Percentiles rank a stretch among this genome's conserved stretches.
Conservation (phyloP, 2,888 invertebrate genomes). For the Horisme vitalbata region DNA sequence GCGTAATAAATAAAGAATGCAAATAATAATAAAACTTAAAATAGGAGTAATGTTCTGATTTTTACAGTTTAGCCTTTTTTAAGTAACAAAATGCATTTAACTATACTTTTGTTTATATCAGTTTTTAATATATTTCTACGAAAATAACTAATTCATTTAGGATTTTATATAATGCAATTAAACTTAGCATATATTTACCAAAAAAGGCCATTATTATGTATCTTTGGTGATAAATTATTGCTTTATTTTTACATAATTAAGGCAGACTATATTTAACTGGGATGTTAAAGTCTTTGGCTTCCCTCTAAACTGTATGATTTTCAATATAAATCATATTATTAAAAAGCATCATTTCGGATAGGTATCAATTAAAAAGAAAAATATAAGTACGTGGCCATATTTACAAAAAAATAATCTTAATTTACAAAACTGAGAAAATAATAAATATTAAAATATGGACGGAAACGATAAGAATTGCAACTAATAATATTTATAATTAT, state of each 20-base stretch:
- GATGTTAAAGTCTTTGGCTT: conserved; percentile 74
- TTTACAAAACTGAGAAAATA: conserved; percentile 48
- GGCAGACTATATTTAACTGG: conserved; percentile 38
- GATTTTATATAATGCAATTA: conserved; percentile 1
- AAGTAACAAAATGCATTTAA: too few species aligned
- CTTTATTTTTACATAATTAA: conserved; percentile 48
- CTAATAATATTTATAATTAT: conserved; percentile 44
- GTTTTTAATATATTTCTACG: too few species aligned
- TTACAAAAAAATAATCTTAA: conserved; percentile 48
- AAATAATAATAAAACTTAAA: conserved; percentile 37
- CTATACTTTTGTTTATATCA: too few species aligned
- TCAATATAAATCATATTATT: conserved; percentile 51
- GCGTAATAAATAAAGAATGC: conserved; percentile 32
- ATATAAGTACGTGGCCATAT: conserved; percentile 48
- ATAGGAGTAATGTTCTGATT: too few species aligned
- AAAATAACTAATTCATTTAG: conserved; percentile 2
- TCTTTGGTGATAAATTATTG: conserved; percentile 71
- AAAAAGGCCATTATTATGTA: conserved; percentile 48
- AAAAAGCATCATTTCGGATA: conserved; percentile 29
- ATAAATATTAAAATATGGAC: conserved; percentile 68
- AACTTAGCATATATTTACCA: conserved; percentile 23
- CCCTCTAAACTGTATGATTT: conserved; percentile 79
- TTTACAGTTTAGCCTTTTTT: too few species aligned
- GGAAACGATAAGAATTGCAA: conserved; percentile 77
- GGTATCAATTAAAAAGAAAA: conserved; percentile 24